Evolutionary conservation across 2,113 vertebrate genomes (phyloP), one percentile per base, ranked within the genome.

Genomic region (Neogobius melanostomus): DNA sequence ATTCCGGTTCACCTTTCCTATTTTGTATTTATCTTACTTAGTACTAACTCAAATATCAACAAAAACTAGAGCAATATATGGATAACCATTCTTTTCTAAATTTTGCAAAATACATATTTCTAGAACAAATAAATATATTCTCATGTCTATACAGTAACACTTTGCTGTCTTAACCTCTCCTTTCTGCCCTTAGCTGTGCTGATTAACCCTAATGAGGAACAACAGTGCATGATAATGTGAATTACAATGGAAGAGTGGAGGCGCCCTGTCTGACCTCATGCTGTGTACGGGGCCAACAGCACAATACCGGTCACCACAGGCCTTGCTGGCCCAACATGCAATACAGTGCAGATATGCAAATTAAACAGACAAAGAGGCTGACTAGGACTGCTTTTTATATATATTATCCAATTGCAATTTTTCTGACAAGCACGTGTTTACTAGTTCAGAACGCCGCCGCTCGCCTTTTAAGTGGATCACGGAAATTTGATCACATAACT

Each of bases 221-320:
- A 87, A 89, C 78, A 83, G 80, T 68, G 80, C 80, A 82, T 82
- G 77, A 81, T 85, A 81, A 89, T 89, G 65, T 82, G 82, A 75
- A 87, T 89, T 73, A 85, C 75, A 82, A 85, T 68, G 79, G 77
- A 69, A 82, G 83, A 28, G 70, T 79, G 75, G 79, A 79, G 36
- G 64, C 47, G 46, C 49, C 73, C 82, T 80, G 74, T 11, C 28
- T 83, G 69, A 69, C 66, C 74, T 61, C 2, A 0, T 0, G 65
- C 74, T 85, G 74, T 74, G 75, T 69, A 75, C 72, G 82, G 76
- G 67, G 59, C 75, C 76, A 72, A 54, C 62, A 69, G 70, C 63
- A 78, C 71, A 70, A 65, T 56, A 49, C 66, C 21, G 21, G 57
- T 70, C 68, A 73, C 53, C 64, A 28, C 5, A n/a, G 6, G 57